Evolutionary conservation across 2,113 vertebrate species (phyloP).

Genomic region (Elachura formosa): DNA sequence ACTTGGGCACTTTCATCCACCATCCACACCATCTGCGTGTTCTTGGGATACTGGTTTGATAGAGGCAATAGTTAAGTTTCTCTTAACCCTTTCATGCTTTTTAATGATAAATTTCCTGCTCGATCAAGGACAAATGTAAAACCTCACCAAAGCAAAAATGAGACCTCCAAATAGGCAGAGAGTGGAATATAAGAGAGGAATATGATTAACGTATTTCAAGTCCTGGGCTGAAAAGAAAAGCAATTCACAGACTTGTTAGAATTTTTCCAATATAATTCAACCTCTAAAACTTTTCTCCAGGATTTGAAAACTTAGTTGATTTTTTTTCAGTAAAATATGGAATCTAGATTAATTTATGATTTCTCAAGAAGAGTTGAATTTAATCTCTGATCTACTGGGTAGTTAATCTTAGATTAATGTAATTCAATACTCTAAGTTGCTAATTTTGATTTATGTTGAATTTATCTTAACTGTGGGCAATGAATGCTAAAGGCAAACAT

Average conservation of each 20-base stretch:
- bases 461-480: background rate
- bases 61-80: background rate
- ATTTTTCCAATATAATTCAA: background rate
- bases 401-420: background rate
- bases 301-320: background rate
- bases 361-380: background rate
- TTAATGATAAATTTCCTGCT: background rate
- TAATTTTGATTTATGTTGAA: background rate
- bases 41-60: background rate
- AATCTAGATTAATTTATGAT: background rate
- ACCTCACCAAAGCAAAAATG: background rate
- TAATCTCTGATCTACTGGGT: background rate
- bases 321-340: background rate
- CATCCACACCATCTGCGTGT: fast-evolving
- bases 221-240: background rate
- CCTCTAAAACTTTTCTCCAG: background rate
- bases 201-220: background rate
- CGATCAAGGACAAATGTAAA: background rate
- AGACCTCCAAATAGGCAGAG: background rate
- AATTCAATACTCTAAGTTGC: background rate
- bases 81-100: background rate
- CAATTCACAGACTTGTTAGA: background rate
- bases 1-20: background rate
- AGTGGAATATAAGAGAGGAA: background rate
- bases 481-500: background rate